Evolutionary conservation across 2,797 vertebrate species (phyloP).

Genomic region (Nannoperca obscura): DNA sequence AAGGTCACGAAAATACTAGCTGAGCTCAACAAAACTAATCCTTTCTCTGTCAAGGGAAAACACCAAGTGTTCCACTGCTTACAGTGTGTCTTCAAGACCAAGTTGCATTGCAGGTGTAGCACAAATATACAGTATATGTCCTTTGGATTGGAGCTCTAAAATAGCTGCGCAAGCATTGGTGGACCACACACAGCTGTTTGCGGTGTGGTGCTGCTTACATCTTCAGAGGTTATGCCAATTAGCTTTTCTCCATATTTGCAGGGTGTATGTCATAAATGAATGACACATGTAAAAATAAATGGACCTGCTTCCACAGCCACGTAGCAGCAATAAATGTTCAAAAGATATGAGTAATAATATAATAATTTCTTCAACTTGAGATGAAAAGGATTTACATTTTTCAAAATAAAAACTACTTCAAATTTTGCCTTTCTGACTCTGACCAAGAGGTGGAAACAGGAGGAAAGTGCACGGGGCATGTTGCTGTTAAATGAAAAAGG

Average conservation of each 20-base stretch:
- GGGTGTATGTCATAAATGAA: constrained; percentile 65
- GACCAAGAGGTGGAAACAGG: constrained; percentile 16
- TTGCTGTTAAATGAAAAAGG: constrained; percentile 58
- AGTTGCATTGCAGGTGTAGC: constrained; percentile 67
- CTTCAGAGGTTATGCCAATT: constrained; percentile 70
- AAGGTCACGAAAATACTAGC: constrained; percentile 53
- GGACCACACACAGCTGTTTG: constrained; percentile 76
- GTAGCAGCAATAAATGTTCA: constrained; percentile 14
- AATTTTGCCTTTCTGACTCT: neutral
- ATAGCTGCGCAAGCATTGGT: constrained; percentile 67
- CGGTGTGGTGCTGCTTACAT: constrained; percentile 68
- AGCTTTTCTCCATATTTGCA: constrained; percentile 60
- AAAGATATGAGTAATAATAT: constrained; percentile 1
- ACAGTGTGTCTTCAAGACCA: constrained; percentile 45
- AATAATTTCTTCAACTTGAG: no score
- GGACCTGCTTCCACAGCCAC: constrained; percentile 2
- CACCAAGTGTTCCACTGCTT: constrained; percentile 42
- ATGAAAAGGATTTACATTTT: neutral
- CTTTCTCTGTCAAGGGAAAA: constrained; percentile 58
- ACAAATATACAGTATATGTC: constrained; percentile 64
- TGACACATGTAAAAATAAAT: constrained; percentile 62
- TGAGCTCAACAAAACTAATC: constrained; percentile 56
- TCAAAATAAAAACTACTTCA: neutral
- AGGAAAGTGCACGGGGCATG: constrained; percentile 50
- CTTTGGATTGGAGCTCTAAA: constrained; percentile 66